These are phyloP conservation scores for Onchidella celtica DNA, from an alignment of 2,888 invertebrate genomes.

Conservation along the genomic window DNA sequence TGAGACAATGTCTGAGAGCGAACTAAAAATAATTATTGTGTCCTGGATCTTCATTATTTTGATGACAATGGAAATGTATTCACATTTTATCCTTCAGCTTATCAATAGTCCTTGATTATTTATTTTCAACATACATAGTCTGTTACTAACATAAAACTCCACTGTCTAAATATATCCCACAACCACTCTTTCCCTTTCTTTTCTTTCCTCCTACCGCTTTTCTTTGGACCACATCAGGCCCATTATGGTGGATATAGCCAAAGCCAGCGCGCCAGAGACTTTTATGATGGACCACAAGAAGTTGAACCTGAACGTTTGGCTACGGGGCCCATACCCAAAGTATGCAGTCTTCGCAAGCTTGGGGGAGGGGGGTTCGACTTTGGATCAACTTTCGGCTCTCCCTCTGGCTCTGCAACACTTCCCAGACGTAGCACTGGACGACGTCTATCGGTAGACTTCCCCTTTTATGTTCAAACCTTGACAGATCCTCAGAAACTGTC, in stretches of 20 bases:
- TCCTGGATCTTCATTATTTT: too few relatives aligned
- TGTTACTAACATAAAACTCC: too few relatives aligned
- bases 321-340: slow-evolving; percentile 66
- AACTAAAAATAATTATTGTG: too few relatives aligned
- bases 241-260: slow-evolving; percentile 9
- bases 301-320: slow-evolving; percentile 37
- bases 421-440: slow-evolving; percentile 35
- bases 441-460: slow-evolving; percentile 34
- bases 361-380: slow-evolving; percentile 69
- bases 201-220: neutral
- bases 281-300: slow-evolving; percentile 22
- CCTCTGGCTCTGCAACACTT: slow-evolving; percentile 24
- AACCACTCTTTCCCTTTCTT: neutral
- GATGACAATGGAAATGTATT: too few relatives aligned
- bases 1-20: too few relatives aligned
- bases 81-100: too few relatives aligned
- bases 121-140: too few relatives aligned
- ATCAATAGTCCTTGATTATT: too few relatives aligned
- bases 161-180: too few relatives aligned
- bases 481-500: neutral
- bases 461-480: neutral
- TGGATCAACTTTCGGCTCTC: slow-evolving; percentile 59
- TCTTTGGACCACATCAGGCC: slow-evolving; percentile 5
- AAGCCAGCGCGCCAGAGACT: slow-evolving; percentile 8
- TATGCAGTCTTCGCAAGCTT: slow-evolving; percentile 64